phyloP scores from a whole-genome alignment of 1,140 invertebrate genomes.

The Hycleus phaleratus region DNA sequence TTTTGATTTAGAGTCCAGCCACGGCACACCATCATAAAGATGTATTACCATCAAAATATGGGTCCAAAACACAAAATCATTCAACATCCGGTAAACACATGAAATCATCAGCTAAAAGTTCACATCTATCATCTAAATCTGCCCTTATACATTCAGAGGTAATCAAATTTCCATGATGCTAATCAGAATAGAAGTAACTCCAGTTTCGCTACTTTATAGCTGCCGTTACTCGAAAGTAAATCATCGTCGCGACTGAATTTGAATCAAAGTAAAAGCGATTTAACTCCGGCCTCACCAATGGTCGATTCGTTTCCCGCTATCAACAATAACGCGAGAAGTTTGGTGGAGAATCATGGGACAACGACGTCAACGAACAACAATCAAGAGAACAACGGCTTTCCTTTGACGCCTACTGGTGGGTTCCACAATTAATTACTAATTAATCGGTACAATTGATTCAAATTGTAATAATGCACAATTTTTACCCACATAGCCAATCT shows the following conservation, averaged over 20 bases:
- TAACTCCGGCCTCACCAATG: slow-evolving; percentile 32
- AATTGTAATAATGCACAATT: neutral
- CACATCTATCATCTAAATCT: slow-evolving; percentile 25
- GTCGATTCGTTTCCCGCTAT: slow-evolving; percentile 34
- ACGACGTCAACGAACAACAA: slow-evolving; percentile 32
- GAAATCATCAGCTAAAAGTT: slow-evolving; percentile 24
- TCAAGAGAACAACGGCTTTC: slow-evolving; percentile 32
- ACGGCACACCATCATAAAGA: slow-evolving; percentile 39
- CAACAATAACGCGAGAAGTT: slow-evolving; percentile 32
- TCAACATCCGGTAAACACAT: slow-evolving; percentile 24
- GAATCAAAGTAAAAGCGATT: slow-evolving; percentile 26
- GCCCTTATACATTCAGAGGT: slow-evolving; percentile 29
- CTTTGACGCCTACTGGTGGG: slow-evolving; percentile 47
- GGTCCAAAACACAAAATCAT: slow-evolving; percentile 21
- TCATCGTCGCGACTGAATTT: slow-evolving; percentile 33
- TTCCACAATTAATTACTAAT: neutral
- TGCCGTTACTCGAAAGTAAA: slow-evolving; percentile 37
- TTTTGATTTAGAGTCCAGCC: slow-evolving; percentile 39
- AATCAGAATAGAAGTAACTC: neutral
- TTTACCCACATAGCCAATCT: neutral
- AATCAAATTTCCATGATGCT: neutral
- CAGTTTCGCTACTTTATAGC: slow-evolving; percentile 24
- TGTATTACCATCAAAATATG: slow-evolving; percentile 29
- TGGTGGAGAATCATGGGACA: slow-evolving; percentile 20
- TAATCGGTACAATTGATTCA: neutral